Base-by-base conservation (phyloP, 2,888 invertebrate genomes). In the Pseudococcus viburni region DNA sequence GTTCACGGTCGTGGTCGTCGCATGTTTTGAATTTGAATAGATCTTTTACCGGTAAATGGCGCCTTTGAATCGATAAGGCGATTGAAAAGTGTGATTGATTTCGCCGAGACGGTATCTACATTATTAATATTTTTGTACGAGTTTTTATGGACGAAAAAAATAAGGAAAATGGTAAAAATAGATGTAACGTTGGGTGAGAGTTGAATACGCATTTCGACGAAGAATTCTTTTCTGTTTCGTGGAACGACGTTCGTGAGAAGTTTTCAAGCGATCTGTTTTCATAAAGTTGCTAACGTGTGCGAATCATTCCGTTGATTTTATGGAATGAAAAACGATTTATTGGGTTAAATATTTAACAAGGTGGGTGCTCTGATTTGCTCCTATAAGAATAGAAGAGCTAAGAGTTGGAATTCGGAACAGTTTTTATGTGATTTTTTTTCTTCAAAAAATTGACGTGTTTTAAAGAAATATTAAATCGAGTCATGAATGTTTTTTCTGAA, bases 11-110 rank as follows among this genome's bases (percentile, higher is more conserved):
- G 26, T 64, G 64, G 64, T 64, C 26, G 26, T 64, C 64, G 64
- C 64, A 64, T 64, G 64, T 64, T 64, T 64, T 64, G 64, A 64
- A 64, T 64, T 64, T 22, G 64, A 64, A 64, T 64, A 22, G 64
- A 64, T 64, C 64, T 64, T 64, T 64, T 64, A 64, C 64, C 51
- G 51, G 51, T 51, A 51, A 51, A 51, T 51, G 51, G 51, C 17
- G 51, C 51, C 51, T 51, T 51, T 51, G 51, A 51, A 51, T 51
- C 51, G 51, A 51, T 51, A 51, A 51, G 17, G 19, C 9, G 64
- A 64, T 64, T 64, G 64, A 7, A 51, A 51, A 51, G 51, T 51
- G 64, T 64, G 64, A 64, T 64, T 64, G 64, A 64, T 64, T 64
- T 64, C 64, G 12, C 19, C 7, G 64, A 64, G 22, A 64, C 64